A percentile compares a stretch with the other conserved stretches of the same genome.
phyloP scores from a whole-genome alignment of 2,797 vertebrate genomes.

The Phrynocephalus forsythii region DNA sequence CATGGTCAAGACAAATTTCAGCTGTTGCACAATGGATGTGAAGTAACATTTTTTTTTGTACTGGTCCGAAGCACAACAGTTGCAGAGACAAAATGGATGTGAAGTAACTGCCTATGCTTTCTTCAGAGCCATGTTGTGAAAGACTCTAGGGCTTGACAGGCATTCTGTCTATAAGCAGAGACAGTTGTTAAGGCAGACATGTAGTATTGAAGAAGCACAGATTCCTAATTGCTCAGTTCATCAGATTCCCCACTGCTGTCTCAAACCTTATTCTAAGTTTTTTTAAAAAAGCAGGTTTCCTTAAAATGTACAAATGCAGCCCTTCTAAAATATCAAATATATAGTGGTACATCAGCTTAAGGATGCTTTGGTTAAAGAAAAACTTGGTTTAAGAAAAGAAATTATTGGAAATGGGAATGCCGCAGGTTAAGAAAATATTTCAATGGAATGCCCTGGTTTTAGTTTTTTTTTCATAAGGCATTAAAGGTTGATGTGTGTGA shows the following conservation, averaged over 20 bases:
- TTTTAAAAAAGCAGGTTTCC: constrained; percentile 47
- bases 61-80: background rate
- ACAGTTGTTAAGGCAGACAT: constrained; percentile 11
- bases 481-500: too few relatives aligned
- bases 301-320: constrained; percentile 54
- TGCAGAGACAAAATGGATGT: background rate
- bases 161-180: constrained; percentile 55
- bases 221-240: constrained; percentile 55
- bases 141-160: constrained; percentile 46
- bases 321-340: constrained; percentile 54
- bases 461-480: too few relatives aligned
- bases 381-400: too few relatives aligned
- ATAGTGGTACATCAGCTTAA: constrained; percentile 44
- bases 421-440: too few relatives aligned
- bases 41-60: too few relatives aligned
- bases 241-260: constrained; percentile 44
- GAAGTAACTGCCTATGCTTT: background rate
- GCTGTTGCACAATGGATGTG: too few relatives aligned
- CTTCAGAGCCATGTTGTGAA: background rate
- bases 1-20: too few relatives aligned
- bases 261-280: constrained; percentile 27
- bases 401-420: too few relatives aligned
- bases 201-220: constrained; percentile 55
- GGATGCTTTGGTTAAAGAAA: too few relatives aligned
- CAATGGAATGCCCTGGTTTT: too few relatives aligned